phyloP scores from a whole-genome alignment of 1,140 invertebrate species.

The Cyclargus thomasi region DNA sequence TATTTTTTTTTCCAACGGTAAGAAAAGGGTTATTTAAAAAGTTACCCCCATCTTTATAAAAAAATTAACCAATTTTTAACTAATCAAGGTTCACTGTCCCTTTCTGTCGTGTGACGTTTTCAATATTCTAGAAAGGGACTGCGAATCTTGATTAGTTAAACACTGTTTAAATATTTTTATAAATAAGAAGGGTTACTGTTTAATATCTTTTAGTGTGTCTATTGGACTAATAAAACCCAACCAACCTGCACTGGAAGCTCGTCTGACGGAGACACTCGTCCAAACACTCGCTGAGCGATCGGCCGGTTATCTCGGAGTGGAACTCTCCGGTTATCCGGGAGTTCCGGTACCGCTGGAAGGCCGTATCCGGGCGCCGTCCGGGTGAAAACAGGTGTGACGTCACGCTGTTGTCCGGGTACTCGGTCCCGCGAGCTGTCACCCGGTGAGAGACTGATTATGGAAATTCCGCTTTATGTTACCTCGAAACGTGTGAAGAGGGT shows the following conservation, averaged over 20 bases:
- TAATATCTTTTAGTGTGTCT: no score
- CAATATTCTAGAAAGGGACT: no score
- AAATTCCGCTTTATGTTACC: conserved; percentile 47
- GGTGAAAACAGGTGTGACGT: conserved; percentile 87
- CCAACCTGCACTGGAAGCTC: conserved; percentile 86
- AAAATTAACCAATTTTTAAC: no score
- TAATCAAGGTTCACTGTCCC: no score
- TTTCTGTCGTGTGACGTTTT: no score
- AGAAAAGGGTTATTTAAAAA: no score
- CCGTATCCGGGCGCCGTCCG: conserved; percentile 87
- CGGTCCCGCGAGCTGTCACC: conserved; percentile 81
- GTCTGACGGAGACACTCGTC: conserved; percentile 91
- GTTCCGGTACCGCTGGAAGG: conserved; percentile 91
- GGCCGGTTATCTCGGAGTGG: conserved; percentile 90
- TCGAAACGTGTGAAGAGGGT: neutral
- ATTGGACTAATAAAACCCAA: neutral
- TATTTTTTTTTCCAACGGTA: no score
- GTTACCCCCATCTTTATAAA: no score
- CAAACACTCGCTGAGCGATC: conserved; percentile 90
- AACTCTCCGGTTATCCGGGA: conserved; percentile 88
- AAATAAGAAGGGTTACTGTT: no score
- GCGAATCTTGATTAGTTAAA: no score
- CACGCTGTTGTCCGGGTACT: conserved; percentile 88
- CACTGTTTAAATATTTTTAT: no score
- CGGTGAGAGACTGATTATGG: conserved; percentile 73